Conservation (phyloP, 2,888 invertebrate species). For the Luperina nickerlii region DNA sequence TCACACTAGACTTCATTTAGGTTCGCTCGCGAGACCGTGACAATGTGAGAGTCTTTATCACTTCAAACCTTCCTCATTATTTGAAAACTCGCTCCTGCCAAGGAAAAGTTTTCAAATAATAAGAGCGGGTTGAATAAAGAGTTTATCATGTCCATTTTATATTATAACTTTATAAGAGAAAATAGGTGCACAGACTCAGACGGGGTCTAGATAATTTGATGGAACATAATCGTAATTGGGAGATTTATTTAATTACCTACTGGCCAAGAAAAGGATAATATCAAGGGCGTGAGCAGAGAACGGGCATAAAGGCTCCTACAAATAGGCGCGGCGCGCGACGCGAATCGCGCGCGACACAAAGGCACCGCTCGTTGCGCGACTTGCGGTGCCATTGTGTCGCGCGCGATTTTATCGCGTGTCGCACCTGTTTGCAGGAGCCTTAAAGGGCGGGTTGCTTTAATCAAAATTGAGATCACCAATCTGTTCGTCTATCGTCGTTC, state of each 20-base stretch:
- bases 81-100: slow-evolving; percentile 48
- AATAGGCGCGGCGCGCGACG: too few relatives aligned
- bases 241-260: not conserved
- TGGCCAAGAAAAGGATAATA: not conserved
- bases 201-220: slow-evolving; percentile 22
- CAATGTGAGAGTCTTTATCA: slow-evolving; percentile 58
- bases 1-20: slow-evolving; percentile 41
- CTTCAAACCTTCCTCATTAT: slow-evolving; percentile 62
- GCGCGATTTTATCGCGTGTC: too few relatives aligned
- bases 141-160: slow-evolving; percentile 29
- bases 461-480: not conserved
- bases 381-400: too few relatives aligned
- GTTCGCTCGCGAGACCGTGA: slow-evolving; percentile 32
- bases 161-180: slow-evolving; percentile 2
- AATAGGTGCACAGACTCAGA: slow-evolving; percentile 15
- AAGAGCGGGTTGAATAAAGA: slow-evolving; percentile 44
- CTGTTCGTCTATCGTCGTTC: not conserved
- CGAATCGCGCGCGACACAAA: too few relatives aligned
- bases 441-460: not conserved
- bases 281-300: not conserved
- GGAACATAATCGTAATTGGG: slow-evolving; percentile 8
- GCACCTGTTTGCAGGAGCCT: too few relatives aligned
- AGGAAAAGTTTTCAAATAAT: slow-evolving; percentile 57
- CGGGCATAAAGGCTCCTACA: too few relatives aligned
- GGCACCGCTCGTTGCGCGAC: too few relatives aligned